These are phyloP conservation scores for Salpingus planirostris DNA, from an alignment of 2,888 invertebrate species.

Conservation along the genomic window DNA sequence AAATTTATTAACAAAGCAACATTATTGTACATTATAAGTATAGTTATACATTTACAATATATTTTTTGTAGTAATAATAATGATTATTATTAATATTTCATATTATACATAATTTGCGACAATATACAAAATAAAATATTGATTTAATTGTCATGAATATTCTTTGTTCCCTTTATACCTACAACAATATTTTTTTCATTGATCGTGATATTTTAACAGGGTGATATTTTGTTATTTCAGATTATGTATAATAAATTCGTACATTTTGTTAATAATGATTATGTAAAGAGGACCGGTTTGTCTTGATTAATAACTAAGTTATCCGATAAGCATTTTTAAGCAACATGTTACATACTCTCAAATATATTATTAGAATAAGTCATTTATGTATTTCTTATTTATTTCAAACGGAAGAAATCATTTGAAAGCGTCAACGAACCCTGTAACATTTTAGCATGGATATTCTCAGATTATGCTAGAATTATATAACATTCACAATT, in stretches of 20 bases:
- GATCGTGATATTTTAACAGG: slow-evolving; percentile 10
- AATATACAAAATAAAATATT: slow-evolving; percentile 30
- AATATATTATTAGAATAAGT: too few species aligned
- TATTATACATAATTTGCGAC: slow-evolving; percentile 19
- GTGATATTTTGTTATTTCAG: slow-evolving; percentile 10
- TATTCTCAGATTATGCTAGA: too few species aligned
- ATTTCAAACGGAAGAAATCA: slow-evolving; percentile 1
- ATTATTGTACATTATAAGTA: slow-evolving; percentile 25
- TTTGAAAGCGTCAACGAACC: slow-evolving; percentile 14
- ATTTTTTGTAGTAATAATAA: slow-evolving; percentile 6
- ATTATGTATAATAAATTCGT: slow-evolving; percentile 14
- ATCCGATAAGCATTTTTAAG: too few species aligned
- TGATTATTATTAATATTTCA: slow-evolving; percentile 14
- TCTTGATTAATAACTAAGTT: slow-evolving; percentile 4
- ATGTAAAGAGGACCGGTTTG: slow-evolving; percentile 6
- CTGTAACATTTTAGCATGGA: slow-evolving; percentile 13
- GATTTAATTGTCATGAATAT: slow-evolving; percentile 21
- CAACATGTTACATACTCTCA: too few species aligned
- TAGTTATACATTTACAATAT: slow-evolving; percentile 8
- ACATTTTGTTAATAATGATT: slow-evolving; percentile 9
- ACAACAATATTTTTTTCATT: slow-evolving; percentile 16
- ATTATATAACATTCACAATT: too few species aligned
- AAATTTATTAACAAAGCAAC: slow-evolving; percentile 33
- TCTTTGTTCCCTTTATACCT: slow-evolving; percentile 29
- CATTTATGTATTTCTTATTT: too few species aligned